Conservation (phyloP, 2,113 vertebrate species). For the Coryphaenoides rupestris region DNA sequence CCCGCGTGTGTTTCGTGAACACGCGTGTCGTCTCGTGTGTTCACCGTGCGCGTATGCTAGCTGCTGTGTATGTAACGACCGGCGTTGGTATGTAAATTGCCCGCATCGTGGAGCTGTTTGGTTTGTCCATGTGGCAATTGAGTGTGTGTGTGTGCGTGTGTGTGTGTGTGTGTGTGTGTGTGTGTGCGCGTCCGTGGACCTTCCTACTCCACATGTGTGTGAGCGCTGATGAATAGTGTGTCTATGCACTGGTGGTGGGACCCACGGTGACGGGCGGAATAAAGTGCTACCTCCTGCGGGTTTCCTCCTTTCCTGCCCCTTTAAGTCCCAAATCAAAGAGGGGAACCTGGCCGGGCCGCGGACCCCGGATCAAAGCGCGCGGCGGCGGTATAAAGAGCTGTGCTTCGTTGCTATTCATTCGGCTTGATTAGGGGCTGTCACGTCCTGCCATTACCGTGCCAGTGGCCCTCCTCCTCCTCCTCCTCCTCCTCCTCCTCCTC, state of each 20-base stretch:
- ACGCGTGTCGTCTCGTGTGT: slow-evolving; percentile 27
- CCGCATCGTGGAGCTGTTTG: slow-evolving; percentile 24
- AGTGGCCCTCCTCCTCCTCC: slow-evolving; percentile 46
- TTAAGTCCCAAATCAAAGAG: slow-evolving; percentile 56
- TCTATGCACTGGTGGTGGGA: slow-evolving; percentile 61
- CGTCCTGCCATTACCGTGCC: slow-evolving; percentile 68
- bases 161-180: neutral
- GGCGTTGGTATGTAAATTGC: slow-evolving; percentile 55
- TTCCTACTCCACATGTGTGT: slow-evolving; percentile 57
- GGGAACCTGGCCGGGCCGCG: slow-evolving; percentile 58
- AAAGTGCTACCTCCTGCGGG: slow-evolving; percentile 71
- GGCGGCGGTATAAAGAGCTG: slow-evolving; percentile 52
- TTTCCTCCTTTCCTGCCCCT: slow-evolving; percentile 58
- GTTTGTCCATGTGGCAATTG: slow-evolving; percentile 43
- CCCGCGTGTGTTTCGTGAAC: slow-evolving; percentile 16
- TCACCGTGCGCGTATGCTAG: slow-evolving; percentile 29
- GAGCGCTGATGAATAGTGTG: slow-evolving; percentile 59
- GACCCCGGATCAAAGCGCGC: slow-evolving; percentile 63
- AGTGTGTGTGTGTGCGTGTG: slow-evolving; percentile 26
- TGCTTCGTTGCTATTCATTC: slow-evolving; percentile 57
- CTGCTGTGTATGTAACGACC: slow-evolving; percentile 56
- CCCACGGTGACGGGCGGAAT: slow-evolving; percentile 55
- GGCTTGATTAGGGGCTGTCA: slow-evolving; percentile 62
- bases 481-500: too few species aligned
- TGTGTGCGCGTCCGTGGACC: slow-evolving; percentile 37